Percentiles rank a stretch among this genome's conserved stretches.
Conservation (phyloP, 2,797 vertebrate genomes). For the Neostethus bicornis region DNA sequence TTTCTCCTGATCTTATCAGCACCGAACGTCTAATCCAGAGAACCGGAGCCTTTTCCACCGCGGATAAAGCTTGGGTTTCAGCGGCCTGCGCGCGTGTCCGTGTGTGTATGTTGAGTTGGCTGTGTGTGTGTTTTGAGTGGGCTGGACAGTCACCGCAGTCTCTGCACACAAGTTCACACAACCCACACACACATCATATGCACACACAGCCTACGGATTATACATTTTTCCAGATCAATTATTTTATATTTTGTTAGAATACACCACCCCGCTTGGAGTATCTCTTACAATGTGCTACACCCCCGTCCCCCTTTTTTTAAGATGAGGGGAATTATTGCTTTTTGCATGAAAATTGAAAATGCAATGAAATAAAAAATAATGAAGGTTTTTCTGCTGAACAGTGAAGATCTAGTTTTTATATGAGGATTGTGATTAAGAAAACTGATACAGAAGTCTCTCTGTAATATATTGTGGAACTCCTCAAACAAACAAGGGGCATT, state of each 20-base stretch:
- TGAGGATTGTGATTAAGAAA: conserved; percentile 2
- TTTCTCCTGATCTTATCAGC: conserved; percentile 81
- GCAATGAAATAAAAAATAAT: background rate
- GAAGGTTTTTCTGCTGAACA: background rate
- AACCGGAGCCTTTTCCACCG: conserved; percentile 73
- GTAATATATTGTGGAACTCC: conserved; percentile 1
- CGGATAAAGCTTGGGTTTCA: conserved; percentile 81
- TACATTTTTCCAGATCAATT: background rate
- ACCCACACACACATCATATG: background rate
- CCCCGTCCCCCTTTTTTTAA: no score
- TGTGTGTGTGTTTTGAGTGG: conserved; percentile 1
- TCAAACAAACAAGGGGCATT: background rate
- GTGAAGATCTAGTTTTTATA: conserved; percentile 1
- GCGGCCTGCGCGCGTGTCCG: conserved; percentile 26
- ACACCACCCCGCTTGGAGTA: no score
- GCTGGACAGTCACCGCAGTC: conserved; percentile 48
- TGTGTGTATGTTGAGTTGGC: background rate
- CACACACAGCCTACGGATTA: background rate
- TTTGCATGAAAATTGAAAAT: background rate
- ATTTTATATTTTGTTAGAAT: no score
- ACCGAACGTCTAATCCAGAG: conserved; percentile 76
- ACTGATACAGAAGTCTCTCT: conserved; percentile 3
- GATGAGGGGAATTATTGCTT: background rate
- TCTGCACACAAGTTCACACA: conserved; percentile 55
- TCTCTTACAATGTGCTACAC: no score